Conservation (phyloP, 2,113 vertebrate genomes). For the Tachysurus vachellii region DNA sequence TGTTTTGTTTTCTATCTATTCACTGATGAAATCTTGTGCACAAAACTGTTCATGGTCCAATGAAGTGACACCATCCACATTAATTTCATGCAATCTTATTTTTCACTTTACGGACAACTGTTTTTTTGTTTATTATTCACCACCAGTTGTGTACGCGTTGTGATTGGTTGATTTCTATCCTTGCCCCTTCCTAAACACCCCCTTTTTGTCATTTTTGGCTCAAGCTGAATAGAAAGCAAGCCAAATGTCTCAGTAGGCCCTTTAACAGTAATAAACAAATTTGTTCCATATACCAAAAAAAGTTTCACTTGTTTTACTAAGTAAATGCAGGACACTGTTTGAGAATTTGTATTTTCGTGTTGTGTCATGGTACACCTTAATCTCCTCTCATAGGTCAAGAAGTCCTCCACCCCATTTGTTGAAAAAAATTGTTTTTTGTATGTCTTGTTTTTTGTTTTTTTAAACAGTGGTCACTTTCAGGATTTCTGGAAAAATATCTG, state of each 20-base stretch:
- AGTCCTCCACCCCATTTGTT: conserved; percentile 4
- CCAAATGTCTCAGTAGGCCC: neutral
- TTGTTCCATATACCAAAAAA: neutral
- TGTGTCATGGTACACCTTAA: neutral
- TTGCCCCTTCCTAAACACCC: neutral
- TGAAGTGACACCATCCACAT: too few relatives aligned
- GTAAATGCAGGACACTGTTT: neutral
- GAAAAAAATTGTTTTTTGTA: neutral
- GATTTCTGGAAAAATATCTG: conserved; percentile 15
- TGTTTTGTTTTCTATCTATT: too few relatives aligned
- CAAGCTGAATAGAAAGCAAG: neutral
- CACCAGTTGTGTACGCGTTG: neutral
- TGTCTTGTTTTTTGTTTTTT: neutral
- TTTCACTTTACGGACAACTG: neutral
- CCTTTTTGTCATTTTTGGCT: neutral
- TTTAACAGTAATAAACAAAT: conserved; percentile 13
- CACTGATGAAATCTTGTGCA: too few relatives aligned
- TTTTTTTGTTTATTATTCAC: neutral
- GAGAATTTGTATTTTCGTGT: neutral
- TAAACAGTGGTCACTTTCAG: conserved; percentile 17
- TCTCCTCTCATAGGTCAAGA: neutral
- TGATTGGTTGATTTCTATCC: neutral
- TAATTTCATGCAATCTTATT: neutral
- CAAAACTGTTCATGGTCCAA: too few relatives aligned
- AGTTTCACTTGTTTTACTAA: neutral